Conservation (phyloP, 2,113 vertebrate species). For the Psittacara wagleri region DNA sequence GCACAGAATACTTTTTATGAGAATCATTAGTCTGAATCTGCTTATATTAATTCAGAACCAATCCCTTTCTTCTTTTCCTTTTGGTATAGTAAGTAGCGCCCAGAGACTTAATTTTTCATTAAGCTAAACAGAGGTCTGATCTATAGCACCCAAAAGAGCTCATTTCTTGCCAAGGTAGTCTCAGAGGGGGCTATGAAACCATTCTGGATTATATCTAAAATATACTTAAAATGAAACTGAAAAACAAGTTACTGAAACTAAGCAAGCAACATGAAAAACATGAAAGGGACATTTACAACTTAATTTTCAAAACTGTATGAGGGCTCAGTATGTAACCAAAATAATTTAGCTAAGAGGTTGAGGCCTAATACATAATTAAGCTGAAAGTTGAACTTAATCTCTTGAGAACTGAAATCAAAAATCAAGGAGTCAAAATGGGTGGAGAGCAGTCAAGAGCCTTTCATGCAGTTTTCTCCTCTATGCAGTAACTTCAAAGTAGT, state of each 20-base stretch:
- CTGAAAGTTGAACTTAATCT: background rate
- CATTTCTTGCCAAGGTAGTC: background rate
- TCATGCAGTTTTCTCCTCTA: background rate
- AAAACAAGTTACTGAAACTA: background rate
- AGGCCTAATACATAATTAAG: background rate
- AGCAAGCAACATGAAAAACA: background rate
- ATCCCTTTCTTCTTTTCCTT: background rate
- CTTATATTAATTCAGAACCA: background rate
- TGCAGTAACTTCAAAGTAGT: background rate
- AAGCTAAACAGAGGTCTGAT: background rate
- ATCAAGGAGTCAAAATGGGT: background rate
- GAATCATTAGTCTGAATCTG: background rate
- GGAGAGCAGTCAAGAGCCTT: background rate
- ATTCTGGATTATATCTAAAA: background rate
- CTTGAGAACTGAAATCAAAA: constrained; percentile 28
- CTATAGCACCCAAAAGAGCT: constrained; percentile 15
- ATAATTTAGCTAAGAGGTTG: background rate
- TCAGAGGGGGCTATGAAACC: background rate
- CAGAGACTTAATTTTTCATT: background rate
- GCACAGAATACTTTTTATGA: background rate
- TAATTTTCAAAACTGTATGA: background rate
- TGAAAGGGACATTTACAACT: background rate
- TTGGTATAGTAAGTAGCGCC: background rate
- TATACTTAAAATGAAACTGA: background rate
- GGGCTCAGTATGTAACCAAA: background rate